A percentile compares a stretch with the other conserved stretches of the same genome.
phyloP scores from a whole-genome alignment of 1,140 invertebrate species.

The Trypoxylus dichotomus region DNA sequence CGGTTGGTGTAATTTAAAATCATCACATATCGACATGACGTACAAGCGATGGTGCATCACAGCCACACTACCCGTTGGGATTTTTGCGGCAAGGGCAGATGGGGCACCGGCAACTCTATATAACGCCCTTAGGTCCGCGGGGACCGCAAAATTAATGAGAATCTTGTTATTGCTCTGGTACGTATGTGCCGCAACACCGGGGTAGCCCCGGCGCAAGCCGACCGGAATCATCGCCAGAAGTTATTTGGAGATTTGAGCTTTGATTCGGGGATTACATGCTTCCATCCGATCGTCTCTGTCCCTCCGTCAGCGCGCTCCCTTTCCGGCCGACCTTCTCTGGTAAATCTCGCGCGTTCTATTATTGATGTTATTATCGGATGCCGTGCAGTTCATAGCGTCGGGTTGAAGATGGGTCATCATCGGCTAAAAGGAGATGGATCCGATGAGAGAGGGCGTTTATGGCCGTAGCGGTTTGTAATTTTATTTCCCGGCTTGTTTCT shows the following conservation, averaged over 20 bases:
- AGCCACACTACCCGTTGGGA: not conserved
- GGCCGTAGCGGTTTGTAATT: not conserved
- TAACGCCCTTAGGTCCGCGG: constrained; percentile 21
- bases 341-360: not conserved
- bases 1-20: constrained; percentile 39
- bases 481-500: not conserved
- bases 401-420: not conserved
- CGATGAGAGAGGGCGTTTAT: not conserved
- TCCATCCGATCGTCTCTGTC: not conserved
- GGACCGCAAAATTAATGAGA: constrained; percentile 38
- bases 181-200: constrained; percentile 32
- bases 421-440: not conserved
- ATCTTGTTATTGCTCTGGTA: constrained; percentile 37
- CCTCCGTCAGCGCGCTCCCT: no score
- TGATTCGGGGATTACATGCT: constrained; percentile 35
- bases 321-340: not conserved
- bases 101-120: constrained; percentile 25
- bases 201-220: not conserved
- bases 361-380: constrained; percentile 4
- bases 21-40: constrained; percentile 32
- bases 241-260: constrained; percentile 38
- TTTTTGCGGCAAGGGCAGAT: constrained; percentile 33
- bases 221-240: constrained; percentile 27
- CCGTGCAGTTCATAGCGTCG: not conserved
- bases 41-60: not conserved